Evolutionary conservation across 2,113 vertebrate species (phyloP), one percentile per base, ranked within the genome.

Genomic region (Leucoraja erinaceus): DNA sequence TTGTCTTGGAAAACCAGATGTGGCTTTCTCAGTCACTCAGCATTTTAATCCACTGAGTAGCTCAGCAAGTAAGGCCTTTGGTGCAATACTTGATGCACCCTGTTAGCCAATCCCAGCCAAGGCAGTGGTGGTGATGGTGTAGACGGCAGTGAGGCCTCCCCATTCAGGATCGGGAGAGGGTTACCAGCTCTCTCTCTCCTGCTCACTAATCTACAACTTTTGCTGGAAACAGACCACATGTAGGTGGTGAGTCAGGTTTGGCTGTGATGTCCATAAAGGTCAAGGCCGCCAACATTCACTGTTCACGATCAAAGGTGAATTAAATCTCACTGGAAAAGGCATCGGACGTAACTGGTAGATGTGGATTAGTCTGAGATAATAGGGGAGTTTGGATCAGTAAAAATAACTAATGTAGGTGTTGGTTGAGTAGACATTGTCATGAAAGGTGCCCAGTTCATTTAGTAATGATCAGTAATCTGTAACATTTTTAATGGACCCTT

Each of bases 221-320:
- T 86, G 56, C 59, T 86, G 28, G 83, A 63, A 31, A 86, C 5
- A 5, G 83, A 86, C 56, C 56, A 31, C 83, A 72, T 61, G 11
- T 59, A 63, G 56, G 25, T 61, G 54, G 54, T 28, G 81, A 28
- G 11, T 63, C 59, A 31, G 59, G n/a, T n/a, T 88, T 88, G 83
- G 22, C 47, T 83, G 83, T 16, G 61, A 63, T 63, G 59, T 61
- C 59, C 31, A 25, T 88, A 59, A 33, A 20, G n/a, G 12, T 61
- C 56, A 88, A 88, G n/a, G 28, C 83, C n/a, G 83, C 83, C 83
- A 63, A 88, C 83, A 33, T 88, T 88, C 59, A 88, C 83, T 88
- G 83, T 88, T 88, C 2, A 86, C 28, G 4, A 31, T 88, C 59
- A 31, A 66, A 63, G n/a, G 59, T 88, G 59, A 63, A 31, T 88